A percentile compares a stretch with the other conserved stretches of the same genome.
phyloP scores from a whole-genome alignment of 2,888 invertebrate genomes.

The Phytoseiulus persimilis region DNA sequence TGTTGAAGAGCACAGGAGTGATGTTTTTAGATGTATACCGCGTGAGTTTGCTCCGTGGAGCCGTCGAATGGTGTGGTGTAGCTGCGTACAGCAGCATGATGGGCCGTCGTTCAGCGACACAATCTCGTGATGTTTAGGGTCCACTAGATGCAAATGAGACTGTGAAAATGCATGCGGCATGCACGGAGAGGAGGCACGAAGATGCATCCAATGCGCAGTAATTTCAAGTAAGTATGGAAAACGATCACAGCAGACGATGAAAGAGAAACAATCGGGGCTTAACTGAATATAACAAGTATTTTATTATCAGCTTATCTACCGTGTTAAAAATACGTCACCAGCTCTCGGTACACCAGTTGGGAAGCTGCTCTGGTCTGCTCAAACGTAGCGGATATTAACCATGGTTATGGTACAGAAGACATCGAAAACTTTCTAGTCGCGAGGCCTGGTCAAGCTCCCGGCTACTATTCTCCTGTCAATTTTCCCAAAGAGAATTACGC shows the following conservation, averaged over 20 bases:
- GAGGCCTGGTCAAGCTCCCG: neutral
- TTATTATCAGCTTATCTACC: conserved; percentile 5
- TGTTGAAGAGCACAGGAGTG: no score
- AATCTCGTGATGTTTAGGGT: no score
- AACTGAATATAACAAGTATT: neutral
- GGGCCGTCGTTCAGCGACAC: no score
- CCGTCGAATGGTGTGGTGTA: no score
- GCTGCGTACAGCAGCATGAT: no score
- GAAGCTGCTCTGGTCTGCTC: neutral
- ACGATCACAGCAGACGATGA: neutral
- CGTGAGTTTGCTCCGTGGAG: no score
- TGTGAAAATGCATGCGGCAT: no score
- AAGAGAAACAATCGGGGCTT: neutral
- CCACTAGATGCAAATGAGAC: no score
- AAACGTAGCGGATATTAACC: neutral
- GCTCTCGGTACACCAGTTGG: neutral
- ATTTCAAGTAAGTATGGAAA: no score
- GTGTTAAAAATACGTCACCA: neutral
- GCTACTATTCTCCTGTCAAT: neutral
- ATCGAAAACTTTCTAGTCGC: neutral
- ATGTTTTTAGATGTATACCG: no score
- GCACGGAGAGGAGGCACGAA: no score
- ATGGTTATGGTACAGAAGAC: neutral
- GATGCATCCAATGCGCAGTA: no score
- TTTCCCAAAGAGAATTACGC: neutral